phyloP scores from a whole-genome alignment of 2,797 vertebrate genomes.

The Chelon labrosus region DNA sequence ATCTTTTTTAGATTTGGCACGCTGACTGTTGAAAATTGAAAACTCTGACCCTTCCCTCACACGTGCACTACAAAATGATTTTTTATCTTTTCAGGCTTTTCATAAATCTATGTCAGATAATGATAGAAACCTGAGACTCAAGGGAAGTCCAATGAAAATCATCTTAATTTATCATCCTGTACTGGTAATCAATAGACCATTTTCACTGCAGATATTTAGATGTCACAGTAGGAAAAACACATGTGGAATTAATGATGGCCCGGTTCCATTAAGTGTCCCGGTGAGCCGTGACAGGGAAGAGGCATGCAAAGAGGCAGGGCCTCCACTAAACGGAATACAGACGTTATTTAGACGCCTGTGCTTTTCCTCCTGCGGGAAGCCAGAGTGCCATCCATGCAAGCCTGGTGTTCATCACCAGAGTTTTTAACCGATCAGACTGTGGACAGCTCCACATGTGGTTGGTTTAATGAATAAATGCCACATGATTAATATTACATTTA shows the following conservation, averaged over 20 bases:
- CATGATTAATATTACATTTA: conserved; percentile 12
- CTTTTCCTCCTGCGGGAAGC: conserved; percentile 4
- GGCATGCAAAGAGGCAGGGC: not conserved
- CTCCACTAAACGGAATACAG: conserved; percentile 4
- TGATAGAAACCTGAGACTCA: not conserved
- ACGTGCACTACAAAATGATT: not conserved
- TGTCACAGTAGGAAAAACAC: conserved; percentile 7
- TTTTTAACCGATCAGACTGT: not conserved
- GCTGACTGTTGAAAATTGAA: not conserved
- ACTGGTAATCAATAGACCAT: conserved; percentile 27
- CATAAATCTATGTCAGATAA: conserved; percentile 1
- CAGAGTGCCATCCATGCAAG: conserved; percentile 14
- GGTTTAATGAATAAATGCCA: conserved; percentile 1
- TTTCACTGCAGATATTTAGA: conserved; percentile 19
- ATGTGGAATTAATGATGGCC: conserved; percentile 15
- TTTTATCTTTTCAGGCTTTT: conserved; percentile 8
- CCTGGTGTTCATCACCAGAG: not conserved
- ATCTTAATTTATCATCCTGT: conserved; percentile 28
- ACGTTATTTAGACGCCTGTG: conserved; percentile 13
- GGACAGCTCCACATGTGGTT: conserved; percentile 12
- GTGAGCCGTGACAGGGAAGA: conserved; percentile 1
- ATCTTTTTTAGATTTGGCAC: conserved; percentile 17
- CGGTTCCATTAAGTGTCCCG: conserved; percentile 18
- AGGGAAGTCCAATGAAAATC: conserved; percentile 7
- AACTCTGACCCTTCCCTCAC: not conserved